Evolutionary conservation across 2,888 invertebrate genomes (phyloP).

Genomic region (Temnothorax rugatulus): DNA sequence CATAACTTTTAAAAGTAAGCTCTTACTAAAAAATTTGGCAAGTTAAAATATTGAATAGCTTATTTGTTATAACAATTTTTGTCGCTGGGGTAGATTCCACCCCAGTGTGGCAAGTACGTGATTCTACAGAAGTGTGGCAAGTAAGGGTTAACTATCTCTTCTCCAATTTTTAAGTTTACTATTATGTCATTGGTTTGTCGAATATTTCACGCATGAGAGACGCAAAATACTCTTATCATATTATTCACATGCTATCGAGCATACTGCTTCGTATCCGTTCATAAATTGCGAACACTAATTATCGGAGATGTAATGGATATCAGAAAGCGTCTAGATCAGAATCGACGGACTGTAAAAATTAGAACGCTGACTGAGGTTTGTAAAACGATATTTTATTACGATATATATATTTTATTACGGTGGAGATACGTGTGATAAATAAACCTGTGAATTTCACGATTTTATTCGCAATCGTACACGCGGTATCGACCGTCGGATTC

Average conservation of each 20-base stretch:
- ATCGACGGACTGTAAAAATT: background rate
- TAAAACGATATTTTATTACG: slow-evolving; percentile 8
- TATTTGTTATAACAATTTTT: too few relatives aligned
- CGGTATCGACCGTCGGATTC: slow-evolving; percentile 28
- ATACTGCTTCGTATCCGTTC: background rate
- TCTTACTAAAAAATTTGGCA: too few relatives aligned
- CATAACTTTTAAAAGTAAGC: too few relatives aligned
- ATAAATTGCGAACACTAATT: slow-evolving; percentile 27
- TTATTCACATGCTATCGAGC: background rate
- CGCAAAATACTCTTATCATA: background rate
- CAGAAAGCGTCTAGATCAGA: background rate
- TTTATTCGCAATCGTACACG: slow-evolving; percentile 29
- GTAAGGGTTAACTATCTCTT: too few relatives aligned
- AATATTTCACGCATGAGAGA: background rate
- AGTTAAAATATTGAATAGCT: too few relatives aligned
- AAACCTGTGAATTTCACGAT: slow-evolving; percentile 10
- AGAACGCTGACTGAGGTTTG: background rate
- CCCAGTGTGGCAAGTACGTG: too few relatives aligned
- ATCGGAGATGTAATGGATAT: slow-evolving; percentile 3
- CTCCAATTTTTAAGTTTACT: background rate
- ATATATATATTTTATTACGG: slow-evolving; percentile 13
- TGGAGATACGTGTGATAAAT: background rate
- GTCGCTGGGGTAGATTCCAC: too few relatives aligned
- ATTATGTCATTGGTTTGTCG: background rate
- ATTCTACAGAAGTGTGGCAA: too few relatives aligned